Conservation (phyloP, 2,113 vertebrate species). For the Setophaga kirtlandii region DNA sequence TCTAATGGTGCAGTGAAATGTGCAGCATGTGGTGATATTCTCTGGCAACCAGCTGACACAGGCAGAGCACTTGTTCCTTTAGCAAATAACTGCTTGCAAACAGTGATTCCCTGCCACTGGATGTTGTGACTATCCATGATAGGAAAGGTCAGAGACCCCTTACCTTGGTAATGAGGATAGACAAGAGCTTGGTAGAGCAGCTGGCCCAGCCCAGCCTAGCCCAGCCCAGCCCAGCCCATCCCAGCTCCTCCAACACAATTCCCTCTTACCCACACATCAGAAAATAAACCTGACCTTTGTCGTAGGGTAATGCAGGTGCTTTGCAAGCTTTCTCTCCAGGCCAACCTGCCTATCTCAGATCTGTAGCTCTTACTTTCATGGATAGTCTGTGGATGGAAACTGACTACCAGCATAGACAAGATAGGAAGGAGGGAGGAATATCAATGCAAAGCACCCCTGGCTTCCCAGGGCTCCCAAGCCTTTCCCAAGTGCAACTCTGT, state of each 20-base stretch:
- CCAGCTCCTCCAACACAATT: background rate
- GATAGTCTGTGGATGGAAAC: background rate
- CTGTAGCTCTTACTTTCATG: background rate
- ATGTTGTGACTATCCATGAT: accelerated
- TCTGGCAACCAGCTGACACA: background rate
- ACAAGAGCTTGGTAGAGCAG: background rate
- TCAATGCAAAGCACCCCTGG: background rate
- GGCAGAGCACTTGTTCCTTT: background rate
- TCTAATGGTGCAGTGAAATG: background rate
- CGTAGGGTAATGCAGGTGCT: background rate
- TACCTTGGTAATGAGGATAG: background rate
- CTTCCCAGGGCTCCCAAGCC: background rate
- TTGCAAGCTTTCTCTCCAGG: background rate
- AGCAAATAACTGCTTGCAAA: background rate
- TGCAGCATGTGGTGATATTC: background rate
- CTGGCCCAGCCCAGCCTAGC: accelerated
- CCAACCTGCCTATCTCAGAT: background rate
- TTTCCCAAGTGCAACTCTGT: background rate
- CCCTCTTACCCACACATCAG: accelerated
- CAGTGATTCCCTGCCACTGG: background rate
- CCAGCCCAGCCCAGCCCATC: no score
- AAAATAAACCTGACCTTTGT: background rate
- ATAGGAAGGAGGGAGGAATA: background rate
- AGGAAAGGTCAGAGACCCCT: background rate
- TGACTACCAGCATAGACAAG: background rate